Percentiles rank a stretch among this genome's conserved stretches.
These are phyloP conservation scores for Diacarnus erythraeanus DNA, from an alignment of 37 sponge, comb jelly and placozoan genomes.

Conservation along the genomic window DNA sequence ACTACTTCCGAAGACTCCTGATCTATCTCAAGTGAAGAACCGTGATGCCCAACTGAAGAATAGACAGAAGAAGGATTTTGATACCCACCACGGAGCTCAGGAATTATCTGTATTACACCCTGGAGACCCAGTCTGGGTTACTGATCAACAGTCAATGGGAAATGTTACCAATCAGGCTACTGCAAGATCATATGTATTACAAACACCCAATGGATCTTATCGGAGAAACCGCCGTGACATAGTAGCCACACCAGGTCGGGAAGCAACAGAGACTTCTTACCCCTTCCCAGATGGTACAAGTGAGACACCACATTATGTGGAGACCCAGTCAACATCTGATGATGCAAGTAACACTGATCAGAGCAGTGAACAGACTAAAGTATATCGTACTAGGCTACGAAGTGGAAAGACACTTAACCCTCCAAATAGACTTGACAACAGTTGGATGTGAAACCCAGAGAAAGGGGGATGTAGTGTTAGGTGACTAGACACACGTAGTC, in stretches of 20 bases:
- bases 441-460: background rate
- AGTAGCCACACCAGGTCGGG: background rate
- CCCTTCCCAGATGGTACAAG: background rate
- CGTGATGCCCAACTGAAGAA: background rate
- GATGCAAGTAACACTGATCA: background rate
- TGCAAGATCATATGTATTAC: conserved; percentile 22
- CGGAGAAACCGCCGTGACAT: conserved; percentile 19
- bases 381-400: background rate
- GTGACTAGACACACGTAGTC: too few relatives aligned
- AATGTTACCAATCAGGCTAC: background rate
- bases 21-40: background rate
- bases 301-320: background rate
- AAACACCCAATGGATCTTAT: background rate
- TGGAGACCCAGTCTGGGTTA: conserved; percentile 38
- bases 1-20: conserved; percentile 8
- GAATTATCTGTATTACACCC: conserved; percentile 5
- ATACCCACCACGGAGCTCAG: conserved; percentile 8
- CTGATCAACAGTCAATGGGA: conserved; percentile 9
- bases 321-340: background rate
- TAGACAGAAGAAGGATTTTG: conserved; percentile 23
- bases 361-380: background rate
- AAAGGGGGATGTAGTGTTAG: conserved; percentile 18
- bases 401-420: background rate
- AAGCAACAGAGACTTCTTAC: background rate
- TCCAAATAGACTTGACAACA: background rate